Evolutionary conservation across 2,888 invertebrate species (phyloP).

Genomic region (Chorisops tibialis): DNA sequence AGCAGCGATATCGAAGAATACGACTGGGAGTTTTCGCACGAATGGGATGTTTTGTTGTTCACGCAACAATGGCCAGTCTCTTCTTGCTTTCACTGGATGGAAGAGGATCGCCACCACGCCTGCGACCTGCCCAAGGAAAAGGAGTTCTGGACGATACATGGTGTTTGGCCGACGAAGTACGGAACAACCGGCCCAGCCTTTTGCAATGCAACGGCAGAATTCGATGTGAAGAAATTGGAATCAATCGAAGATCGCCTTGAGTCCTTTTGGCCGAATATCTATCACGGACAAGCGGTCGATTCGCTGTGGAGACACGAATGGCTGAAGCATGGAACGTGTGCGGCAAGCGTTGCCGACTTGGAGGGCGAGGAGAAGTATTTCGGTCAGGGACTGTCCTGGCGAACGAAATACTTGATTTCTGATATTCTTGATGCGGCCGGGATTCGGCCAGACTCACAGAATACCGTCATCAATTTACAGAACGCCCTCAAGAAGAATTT

Average conservation of each 20-base stretch:
- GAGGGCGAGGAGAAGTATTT: constrained; percentile 68
- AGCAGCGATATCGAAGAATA: constrained; percentile 6
- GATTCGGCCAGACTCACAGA: constrained; percentile 58
- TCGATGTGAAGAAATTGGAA: constrained; percentile 60
- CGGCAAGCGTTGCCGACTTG: constrained; percentile 57
- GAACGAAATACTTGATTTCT: constrained; percentile 60
- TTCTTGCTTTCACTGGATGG: constrained; percentile 68
- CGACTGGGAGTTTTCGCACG: constrained; percentile 37
- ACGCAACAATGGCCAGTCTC: constrained; percentile 79
- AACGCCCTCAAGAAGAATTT: constrained; percentile 56
- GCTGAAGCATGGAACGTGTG: constrained; percentile 81
- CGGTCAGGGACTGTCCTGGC: constrained; percentile 60
- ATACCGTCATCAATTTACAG: constrained; percentile 54
- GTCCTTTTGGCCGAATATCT: constrained; percentile 70
- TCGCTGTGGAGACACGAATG: constrained; percentile 79
- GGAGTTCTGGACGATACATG: constrained; percentile 75
- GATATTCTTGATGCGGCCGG: constrained; percentile 56
- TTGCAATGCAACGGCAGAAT: constrained; percentile 67
- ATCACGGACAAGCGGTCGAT: constrained; percentile 51
- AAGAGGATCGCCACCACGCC: constrained; percentile 57
- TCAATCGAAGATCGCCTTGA: constrained; percentile 59
- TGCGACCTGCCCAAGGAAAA: constrained; percentile 62
- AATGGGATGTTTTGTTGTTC: constrained; percentile 75
- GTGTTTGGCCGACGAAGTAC: constrained; percentile 75
- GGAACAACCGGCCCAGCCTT: constrained; percentile 66